Base-by-base conservation (phyloP, 2,888 invertebrate species). In the Cheilosia grossa region DNA sequence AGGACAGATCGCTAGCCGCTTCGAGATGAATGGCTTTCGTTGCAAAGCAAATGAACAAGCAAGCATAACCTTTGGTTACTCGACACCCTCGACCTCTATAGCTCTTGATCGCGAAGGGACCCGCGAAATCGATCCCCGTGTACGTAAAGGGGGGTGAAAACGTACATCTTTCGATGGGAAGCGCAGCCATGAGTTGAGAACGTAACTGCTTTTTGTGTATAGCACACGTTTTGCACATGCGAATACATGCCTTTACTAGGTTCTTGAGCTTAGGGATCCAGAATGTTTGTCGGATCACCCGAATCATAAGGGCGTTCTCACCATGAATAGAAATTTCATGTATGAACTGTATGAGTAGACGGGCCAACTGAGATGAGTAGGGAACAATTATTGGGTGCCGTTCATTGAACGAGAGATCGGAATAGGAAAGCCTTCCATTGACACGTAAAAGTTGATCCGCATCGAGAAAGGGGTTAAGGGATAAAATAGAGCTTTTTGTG, bases 51-150 rank as follows among this genome's bases (percentile, higher is more conserved):
- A 40, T 9, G 10, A 40, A 40, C 15, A 42, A 4, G 42, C 42
- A 42, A 5, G 4, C 13, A 5, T 42, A 42, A 5, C 42, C 42
- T 42, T n/a, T 42, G 13, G n/a, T 4, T n/a, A n/a, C 1, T 5
- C 42, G 42, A 13, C n/a, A 42, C n/a, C 15, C 13, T 24, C 24
- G 53, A 53, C 53, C 21, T 24, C 21, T 24, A 21, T 24, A 53
- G 53, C 53, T 13, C 21, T 13, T 21, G 15, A 21, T 53, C 9
- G 0, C 53, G 0, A 24, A 53, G 15, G 24, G 24, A 10, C 21
- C 15, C 24, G 81, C 78, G 21, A 81, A 78, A 13, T 78, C 83
- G 6, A 81, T 21, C 17, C 77, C 74, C 4, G 73, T 83, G 13
- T 42, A 27, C 0, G 80, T 64, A n/a, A 77, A 72, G 0, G n/a